Percentiles rank a stretch among this genome's conserved stretches.
phyloP scores from a whole-genome alignment of 2,888 invertebrate species.

The Cecidostiba fungosa region DNA sequence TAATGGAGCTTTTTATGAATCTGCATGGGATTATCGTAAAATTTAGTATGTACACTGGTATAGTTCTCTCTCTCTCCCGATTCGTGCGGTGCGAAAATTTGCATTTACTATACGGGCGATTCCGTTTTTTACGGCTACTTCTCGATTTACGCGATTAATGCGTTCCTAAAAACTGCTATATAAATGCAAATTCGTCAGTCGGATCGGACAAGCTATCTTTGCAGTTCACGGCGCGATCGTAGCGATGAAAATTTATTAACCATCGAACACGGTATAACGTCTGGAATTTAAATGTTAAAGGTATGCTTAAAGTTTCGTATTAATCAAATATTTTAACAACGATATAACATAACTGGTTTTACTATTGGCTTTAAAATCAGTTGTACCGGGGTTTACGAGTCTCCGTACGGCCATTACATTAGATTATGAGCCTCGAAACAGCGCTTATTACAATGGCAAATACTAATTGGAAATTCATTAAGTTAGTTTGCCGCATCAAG shows the following conservation, averaged over 20 bases:
- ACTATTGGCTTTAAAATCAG: neutral
- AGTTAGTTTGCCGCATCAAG: neutral
- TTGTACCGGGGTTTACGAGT: neutral
- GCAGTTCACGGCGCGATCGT: neutral
- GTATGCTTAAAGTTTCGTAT: too few species aligned
- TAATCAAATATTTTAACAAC: too few species aligned
- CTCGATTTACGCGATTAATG: conserved; percentile 41
- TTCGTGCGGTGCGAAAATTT: conserved; percentile 43
- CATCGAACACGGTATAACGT: neutral
- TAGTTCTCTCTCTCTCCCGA: conserved; percentile 21
- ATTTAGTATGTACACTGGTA: conserved; percentile 18
- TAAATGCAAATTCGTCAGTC: conserved; percentile 43
- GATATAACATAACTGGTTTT: too few species aligned
- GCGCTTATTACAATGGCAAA: neutral
- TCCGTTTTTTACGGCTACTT: conserved; percentile 18
- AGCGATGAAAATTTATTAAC: conserved; percentile 21
- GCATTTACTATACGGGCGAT: conserved; percentile 42
- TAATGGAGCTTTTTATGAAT: conserved; percentile 32
- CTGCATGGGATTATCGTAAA: conserved; percentile 46
- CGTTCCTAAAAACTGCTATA: conserved; percentile 26
- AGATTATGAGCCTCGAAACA: neutral
- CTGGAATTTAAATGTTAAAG: neutral
- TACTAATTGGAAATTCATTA: neutral
- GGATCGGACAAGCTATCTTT: conserved; percentile 4
- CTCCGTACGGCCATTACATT: neutral